These are phyloP conservation scores for Balanococcus diminutus DNA, from an alignment of 2,888 invertebrate genomes.

Conservation along the genomic window DNA sequence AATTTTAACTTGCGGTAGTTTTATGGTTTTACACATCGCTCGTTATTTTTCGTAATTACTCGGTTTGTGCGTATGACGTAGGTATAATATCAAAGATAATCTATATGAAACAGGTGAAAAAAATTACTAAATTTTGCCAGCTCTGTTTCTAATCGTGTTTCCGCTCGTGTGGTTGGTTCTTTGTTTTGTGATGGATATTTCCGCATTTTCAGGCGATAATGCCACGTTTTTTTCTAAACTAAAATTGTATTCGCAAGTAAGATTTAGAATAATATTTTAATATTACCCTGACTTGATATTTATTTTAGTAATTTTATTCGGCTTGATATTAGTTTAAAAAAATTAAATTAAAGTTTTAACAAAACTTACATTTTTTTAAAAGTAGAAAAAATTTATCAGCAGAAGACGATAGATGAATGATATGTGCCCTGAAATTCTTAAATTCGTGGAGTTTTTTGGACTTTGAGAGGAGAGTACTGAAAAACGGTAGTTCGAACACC, in stretches of 20 bases:
- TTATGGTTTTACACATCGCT: background rate
- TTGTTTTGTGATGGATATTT: background rate
- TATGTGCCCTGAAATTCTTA: no score
- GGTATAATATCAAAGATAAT: no score
- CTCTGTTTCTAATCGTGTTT: background rate
- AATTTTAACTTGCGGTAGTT: background rate
- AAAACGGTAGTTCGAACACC: no score
- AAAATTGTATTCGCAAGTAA: background rate
- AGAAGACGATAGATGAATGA: no score
- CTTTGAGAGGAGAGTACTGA: no score
- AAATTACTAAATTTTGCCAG: background rate
- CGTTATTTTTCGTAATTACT: background rate
- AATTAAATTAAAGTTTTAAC: no score
- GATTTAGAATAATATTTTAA: background rate
- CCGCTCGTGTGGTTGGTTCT: background rate
- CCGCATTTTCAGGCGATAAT: background rate
- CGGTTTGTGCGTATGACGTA: background rate
- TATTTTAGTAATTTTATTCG: no score
- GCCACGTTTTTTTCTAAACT: background rate
- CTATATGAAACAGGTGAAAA: background rate
- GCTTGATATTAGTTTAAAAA: no score
- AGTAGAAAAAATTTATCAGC: no score
- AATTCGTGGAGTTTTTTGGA: no score
- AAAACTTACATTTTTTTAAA: no score
- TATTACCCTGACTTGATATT: no score